A percentile compares a stretch with the other conserved stretches of the same genome.
phyloP scores from a whole-genome alignment of 2,797 vertebrate genomes.

The Enteromius fasciolatus region DNA sequence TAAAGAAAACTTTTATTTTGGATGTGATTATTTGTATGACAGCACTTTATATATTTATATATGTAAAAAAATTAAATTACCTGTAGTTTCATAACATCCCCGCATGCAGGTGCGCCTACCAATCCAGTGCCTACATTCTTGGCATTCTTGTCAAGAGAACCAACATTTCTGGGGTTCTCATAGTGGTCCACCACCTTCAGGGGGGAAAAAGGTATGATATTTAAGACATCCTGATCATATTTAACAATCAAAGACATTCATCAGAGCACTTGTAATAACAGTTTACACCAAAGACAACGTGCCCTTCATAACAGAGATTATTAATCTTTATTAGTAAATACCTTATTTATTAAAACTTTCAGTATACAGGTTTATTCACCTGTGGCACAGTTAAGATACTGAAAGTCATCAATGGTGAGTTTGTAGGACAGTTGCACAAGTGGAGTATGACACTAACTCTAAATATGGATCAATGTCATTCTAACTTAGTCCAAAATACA shows the following conservation, averaged over 20 bases:
- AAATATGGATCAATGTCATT: background rate
- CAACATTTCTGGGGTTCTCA: conserved; percentile 96
- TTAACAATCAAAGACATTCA: background rate
- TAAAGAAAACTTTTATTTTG: too few species aligned
- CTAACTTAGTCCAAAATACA: background rate
- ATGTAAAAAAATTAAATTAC: conserved; percentile 64
- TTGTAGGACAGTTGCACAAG: conserved; percentile 2
- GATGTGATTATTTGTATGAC: too few species aligned
- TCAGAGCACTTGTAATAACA: background rate
- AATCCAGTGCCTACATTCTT: conserved; percentile 96
- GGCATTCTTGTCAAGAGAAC: conserved; percentile 87
- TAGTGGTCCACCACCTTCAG: conserved; percentile 95
- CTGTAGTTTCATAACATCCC: conserved; percentile 98
- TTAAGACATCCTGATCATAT: background rate
- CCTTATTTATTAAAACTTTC: background rate
- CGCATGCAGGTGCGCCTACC: conserved; percentile 95
- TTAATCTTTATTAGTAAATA: background rate
- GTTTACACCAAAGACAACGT: background rate
- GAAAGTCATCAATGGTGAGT: background rate
- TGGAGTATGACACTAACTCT: background rate
- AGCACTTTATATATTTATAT: too few species aligned
- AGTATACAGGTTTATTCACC: background rate
- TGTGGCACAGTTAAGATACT: background rate
- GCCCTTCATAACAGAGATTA: background rate
- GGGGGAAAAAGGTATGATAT: background rate